Percentiles rank a stretch among this genome's conserved stretches.
Conservation (phyloP, 1,140 invertebrate species). For the Brachionus asplanchnoidis region DNA sequence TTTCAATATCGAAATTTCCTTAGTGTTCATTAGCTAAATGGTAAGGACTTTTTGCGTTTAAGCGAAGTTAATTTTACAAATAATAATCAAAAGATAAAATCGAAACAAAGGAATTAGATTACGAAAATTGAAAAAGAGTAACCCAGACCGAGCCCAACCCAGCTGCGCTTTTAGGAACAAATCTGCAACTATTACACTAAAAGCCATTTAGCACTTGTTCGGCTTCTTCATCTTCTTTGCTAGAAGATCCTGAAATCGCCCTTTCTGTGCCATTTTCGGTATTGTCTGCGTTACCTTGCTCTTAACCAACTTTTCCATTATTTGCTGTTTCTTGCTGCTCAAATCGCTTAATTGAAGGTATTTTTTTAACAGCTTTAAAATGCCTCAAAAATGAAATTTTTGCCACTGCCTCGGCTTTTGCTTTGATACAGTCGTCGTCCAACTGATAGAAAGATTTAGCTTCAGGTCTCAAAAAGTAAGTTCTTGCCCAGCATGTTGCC, state of each 20-base stretch:
- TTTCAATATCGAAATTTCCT: no score
- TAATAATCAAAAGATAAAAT: no score
- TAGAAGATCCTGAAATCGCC: background rate
- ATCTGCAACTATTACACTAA: no score
- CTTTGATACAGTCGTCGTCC: background rate
- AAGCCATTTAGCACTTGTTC: background rate
- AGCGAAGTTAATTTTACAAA: no score
- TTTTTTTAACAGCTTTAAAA: background rate
- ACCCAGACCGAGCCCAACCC: no score
- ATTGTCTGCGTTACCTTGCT: background rate
- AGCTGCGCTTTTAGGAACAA: no score
- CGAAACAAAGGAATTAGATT: no score
- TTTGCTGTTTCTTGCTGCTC: background rate
- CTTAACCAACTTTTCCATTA: background rate
- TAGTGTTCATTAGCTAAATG: no score
- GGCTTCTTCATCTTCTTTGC: background rate
- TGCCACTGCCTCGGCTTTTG: background rate
- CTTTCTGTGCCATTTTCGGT: background rate
- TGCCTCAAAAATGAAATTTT: background rate
- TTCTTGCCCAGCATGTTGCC: background rate
- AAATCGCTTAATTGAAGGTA: background rate
- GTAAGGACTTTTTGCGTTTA: no score
- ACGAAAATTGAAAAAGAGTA: no score
- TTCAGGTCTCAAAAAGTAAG: no score
- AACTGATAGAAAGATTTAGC: background rate